These are phyloP conservation scores for Burhinus oedicnemus DNA, from an alignment of 2,113 vertebrate genomes.

Conservation along the genomic window DNA sequence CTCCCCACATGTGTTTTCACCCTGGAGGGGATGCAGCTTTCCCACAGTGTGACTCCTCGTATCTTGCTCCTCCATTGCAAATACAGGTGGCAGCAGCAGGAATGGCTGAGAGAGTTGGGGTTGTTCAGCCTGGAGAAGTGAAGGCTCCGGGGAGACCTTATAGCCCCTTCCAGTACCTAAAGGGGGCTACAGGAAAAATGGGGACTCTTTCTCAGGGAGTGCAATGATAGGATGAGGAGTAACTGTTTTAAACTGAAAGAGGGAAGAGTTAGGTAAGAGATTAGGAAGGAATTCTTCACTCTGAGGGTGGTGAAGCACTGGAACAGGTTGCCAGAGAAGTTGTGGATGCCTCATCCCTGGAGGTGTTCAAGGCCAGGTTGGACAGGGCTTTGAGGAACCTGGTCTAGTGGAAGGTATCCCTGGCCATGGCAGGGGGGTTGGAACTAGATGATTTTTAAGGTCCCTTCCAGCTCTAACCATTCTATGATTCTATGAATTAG, in stretches of 20 bases:
- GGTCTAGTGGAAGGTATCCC: not conserved
- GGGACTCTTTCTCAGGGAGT: not conserved
- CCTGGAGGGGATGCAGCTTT: not conserved
- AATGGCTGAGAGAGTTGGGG: not conserved
- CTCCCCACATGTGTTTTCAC: fast-evolving
- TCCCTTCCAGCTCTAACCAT: not conserved
- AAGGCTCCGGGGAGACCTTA: not conserved
- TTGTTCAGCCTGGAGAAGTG: not conserved
- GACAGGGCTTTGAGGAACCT: not conserved
- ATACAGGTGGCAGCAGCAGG: not conserved
- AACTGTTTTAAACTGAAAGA: not conserved
- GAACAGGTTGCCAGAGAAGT: not conserved
- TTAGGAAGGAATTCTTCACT: not conserved
- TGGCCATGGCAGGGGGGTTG: too few relatives aligned
- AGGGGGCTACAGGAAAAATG: not conserved
- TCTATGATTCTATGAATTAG: not conserved
- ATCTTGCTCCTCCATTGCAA: not conserved
- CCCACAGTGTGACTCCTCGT: fast-evolving
- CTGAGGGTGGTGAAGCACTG: not conserved
- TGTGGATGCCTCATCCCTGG: not conserved
- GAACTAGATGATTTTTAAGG: not conserved
- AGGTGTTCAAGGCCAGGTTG: not conserved
- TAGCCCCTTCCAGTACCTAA: not conserved
- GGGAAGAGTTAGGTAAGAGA: not conserved
- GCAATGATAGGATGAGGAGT: not conserved